These are phyloP conservation scores for Trichonephila inaurata DNA, from an alignment of 1,140 invertebrate species.

Conservation along the genomic window DNA sequence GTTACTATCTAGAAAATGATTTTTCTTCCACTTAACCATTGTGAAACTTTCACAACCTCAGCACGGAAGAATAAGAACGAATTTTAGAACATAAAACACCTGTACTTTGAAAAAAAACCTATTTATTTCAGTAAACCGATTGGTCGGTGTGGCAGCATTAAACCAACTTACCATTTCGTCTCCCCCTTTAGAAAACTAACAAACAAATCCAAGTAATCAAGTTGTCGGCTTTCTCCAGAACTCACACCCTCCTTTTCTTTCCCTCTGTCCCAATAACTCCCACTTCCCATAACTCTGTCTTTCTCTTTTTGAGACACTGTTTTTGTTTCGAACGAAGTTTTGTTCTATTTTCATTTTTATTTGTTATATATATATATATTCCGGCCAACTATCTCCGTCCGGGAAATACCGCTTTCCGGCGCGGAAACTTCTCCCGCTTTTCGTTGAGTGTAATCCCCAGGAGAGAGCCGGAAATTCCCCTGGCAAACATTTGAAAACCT, in stretches of 20 bases:
- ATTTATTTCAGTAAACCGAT: not conserved
- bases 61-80: not conserved
- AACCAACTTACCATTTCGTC: not conserved
- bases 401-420: slow-evolving; percentile 7
- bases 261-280: not conserved
- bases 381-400: not conserved
- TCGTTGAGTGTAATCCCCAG: not conserved
- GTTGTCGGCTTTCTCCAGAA: slow-evolving; percentile 41
- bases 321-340: not conserved
- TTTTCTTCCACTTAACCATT: not conserved
- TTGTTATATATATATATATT: not conserved
- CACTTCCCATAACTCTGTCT: not conserved
- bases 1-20: too few relatives aligned
- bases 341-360: not conserved
- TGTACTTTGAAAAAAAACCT: not conserved
- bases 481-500: slow-evolving; percentile 40
- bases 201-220: slow-evolving; percentile 59
- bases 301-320: not conserved
- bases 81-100: not conserved
- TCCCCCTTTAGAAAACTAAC: not conserved
- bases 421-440: not conserved
- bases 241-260: not conserved
- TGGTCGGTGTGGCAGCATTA: not conserved
- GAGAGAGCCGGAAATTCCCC: slow-evolving; percentile 29
- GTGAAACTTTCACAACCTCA: not conserved